These are phyloP conservation scores for Falco biarmicus DNA, from an alignment of 2,797 vertebrate species.

Conservation along the genomic window DNA sequence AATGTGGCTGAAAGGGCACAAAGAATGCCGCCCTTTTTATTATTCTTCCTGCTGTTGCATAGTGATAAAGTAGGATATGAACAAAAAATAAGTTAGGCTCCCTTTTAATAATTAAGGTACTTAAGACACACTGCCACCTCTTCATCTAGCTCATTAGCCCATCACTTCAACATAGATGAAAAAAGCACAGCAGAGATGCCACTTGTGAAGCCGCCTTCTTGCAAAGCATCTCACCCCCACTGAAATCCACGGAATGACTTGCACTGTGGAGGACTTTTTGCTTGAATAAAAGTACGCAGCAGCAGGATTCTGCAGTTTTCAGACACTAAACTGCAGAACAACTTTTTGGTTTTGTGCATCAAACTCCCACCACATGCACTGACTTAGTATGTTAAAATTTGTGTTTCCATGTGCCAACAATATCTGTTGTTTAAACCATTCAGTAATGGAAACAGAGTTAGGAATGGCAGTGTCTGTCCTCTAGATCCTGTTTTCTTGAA, in stretches of 20 bases:
- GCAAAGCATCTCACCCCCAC: background rate
- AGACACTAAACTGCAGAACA: background rate
- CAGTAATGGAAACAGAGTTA: background rate
- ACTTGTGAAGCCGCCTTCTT: background rate
- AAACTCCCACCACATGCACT: background rate
- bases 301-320: background rate
- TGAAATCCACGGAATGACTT: background rate
- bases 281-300: background rate
- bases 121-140: background rate
- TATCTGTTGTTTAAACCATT: background rate
- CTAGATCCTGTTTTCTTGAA: background rate
- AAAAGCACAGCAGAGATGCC: background rate
- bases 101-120: background rate
- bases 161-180: background rate
- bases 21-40: background rate
- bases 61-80: background rate
- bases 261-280: background rate
- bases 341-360: background rate
- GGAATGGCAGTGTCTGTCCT: background rate
- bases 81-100: background rate
- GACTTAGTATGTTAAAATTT: rapidly evolving
- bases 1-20: background rate
- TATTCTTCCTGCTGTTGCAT: background rate
- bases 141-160: background rate
- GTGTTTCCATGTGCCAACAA: background rate